Evolutionary conservation across 1,140 invertebrate species (phyloP), one percentile per base, ranked within the genome.

Genomic region (Tetragnatha versicolor): DNA sequence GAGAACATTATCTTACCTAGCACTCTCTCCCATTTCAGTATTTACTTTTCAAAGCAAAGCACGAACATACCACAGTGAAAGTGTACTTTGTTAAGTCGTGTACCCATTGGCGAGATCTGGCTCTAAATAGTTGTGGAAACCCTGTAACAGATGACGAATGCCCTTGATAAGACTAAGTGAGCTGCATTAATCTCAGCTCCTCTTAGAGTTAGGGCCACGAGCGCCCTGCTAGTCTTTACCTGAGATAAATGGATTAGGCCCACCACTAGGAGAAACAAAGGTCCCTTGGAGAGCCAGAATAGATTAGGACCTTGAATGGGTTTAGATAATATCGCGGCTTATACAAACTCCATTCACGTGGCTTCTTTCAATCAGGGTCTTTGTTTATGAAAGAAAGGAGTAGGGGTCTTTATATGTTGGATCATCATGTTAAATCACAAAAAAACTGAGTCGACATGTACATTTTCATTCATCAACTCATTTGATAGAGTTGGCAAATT

Each of bases 241-340:
- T 33, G 35, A 58, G 55, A 58, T 58, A 58, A 58, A 58, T 58
- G 55, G 31, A 58, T 58, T 58, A 58, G 55, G 31, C 29, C 9
- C 31, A 58, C 55, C 20, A 31, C 55, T 58, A 33, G 29, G 29
- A 58, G 55, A 58, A 35, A 58, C 55, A 58, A 58, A 58, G 55
- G 31, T 31, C 35, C 29, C 17, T 3, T 12, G 29, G 53, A 33
- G 55, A 17, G n/a, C n/a, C n/a, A 58, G 55, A 58, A 58, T 58
- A 58, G 55, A 58, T 58, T 58, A 58, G 55, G 55, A n/a, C 55
- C 17, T n/a, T 58, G 55, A 58, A 58, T 58, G 20, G 51, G 29
- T n/a, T 58, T 25, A 6, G 55, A 58, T 58, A 58, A 58, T 22
- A 58, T 58, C 55, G 31, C 5, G 55, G 31, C 20, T 20, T 58